These are phyloP conservation scores for Drosophila putrida DNA, from an alignment of 2,888 invertebrate genomes.

Conservation along the genomic window DNA sequence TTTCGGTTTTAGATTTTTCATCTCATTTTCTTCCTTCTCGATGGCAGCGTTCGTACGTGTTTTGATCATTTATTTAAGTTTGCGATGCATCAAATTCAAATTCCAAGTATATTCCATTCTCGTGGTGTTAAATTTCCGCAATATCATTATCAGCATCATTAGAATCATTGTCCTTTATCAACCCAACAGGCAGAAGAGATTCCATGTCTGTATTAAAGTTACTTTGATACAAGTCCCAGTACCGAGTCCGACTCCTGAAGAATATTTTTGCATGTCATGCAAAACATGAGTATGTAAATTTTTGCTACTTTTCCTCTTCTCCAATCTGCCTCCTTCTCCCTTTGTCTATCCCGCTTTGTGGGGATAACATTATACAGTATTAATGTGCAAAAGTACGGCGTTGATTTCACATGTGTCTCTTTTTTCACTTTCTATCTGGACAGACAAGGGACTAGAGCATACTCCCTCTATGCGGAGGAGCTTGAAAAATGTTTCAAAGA, in stretches of 20 bases:
- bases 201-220: constrained; percentile 28
- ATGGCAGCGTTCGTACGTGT: constrained; percentile 55
- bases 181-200: constrained; percentile 7
- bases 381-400: constrained; percentile 70
- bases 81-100: constrained; percentile 30
- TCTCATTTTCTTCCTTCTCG: neutral
- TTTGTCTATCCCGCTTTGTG: constrained; percentile 2
- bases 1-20: constrained; percentile 24
- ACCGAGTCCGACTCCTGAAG: neutral
- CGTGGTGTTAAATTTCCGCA: constrained; percentile 39
- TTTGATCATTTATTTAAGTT: constrained; percentile 49
- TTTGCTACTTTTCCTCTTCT: constrained; percentile 24
- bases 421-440: neutral
- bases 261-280: constrained; percentile 71
- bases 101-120: neutral
- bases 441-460: constrained; percentile 16
- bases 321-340: neutral
- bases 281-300: constrained; percentile 79
- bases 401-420: constrained; percentile 69
- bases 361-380: constrained; percentile 65
- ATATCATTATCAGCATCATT: constrained; percentile 57
- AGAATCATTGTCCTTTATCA: constrained; percentile 45
- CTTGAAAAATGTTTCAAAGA: constrained; percentile 77
- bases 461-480: constrained; percentile 30
- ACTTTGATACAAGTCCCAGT: constrained; percentile 2